phyloP scores from a whole-genome alignment of 64 coral and sea anemone species.

The Trachythela sp. region DNA sequence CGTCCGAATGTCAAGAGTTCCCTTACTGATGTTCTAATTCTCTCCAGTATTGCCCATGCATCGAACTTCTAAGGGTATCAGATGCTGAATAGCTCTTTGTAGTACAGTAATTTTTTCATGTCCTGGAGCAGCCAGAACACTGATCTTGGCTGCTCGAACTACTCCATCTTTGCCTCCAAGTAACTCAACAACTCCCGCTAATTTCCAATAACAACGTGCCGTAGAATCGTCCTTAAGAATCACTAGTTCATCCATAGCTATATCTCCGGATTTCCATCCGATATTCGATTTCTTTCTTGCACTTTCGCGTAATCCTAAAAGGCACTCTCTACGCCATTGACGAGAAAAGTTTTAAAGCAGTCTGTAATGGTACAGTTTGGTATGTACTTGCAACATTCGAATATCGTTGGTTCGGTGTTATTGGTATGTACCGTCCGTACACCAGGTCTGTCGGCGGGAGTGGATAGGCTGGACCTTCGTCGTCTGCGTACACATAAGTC shows the following conservation, averaged over 20 bases:
- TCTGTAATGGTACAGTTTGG: background rate
- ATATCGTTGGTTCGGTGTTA: slow-evolving; percentile 4
- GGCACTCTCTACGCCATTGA: background rate
- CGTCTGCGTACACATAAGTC: background rate
- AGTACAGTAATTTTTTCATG: background rate
- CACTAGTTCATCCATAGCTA: background rate
- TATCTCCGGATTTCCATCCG: background rate
- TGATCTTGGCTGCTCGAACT: background rate
- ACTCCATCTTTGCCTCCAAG: background rate
- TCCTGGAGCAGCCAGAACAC: background rate
- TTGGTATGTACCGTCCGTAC: background rate
- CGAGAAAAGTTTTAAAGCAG: slow-evolving; percentile 22
- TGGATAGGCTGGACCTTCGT: background rate
- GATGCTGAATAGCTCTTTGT: background rate
- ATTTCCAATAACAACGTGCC: background rate
- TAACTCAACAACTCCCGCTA: background rate
- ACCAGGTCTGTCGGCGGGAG: background rate
- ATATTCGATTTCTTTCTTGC: background rate
- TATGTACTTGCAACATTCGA: background rate
- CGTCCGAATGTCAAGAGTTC: too few relatives aligned
- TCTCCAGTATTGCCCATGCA: background rate
- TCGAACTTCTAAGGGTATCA: background rate
- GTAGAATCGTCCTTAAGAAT: background rate
- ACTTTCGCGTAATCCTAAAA: background rate
- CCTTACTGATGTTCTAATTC: too few relatives aligned